Evolutionary conservation across 2,888 invertebrate species (phyloP).

Genomic region (Nomada ferruginata): DNA sequence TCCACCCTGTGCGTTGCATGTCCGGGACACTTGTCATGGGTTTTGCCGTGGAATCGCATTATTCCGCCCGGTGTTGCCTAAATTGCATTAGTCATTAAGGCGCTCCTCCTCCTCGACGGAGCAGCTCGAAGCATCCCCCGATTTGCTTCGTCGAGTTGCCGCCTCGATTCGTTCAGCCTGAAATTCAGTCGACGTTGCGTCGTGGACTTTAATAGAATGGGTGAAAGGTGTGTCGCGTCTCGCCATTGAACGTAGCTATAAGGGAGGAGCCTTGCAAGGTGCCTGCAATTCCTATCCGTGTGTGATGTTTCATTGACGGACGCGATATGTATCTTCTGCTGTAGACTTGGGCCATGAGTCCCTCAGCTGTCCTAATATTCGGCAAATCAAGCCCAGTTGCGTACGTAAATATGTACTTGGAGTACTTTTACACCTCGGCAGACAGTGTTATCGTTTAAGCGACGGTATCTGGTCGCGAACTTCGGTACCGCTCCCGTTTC

Average conservation of each 20-base stretch:
- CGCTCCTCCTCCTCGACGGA: background rate
- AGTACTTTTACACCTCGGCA: background rate
- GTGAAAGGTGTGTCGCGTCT: background rate
- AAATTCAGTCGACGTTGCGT: background rate
- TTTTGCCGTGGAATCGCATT: constrained; percentile 58
- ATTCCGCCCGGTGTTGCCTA: constrained; percentile 9
- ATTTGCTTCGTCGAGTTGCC: background rate
- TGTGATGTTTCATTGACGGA: too few relatives aligned
- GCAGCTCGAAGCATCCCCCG: background rate
- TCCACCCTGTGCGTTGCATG: constrained; percentile 41
- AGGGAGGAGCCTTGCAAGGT: background rate
- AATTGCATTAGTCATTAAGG: constrained; percentile 34
- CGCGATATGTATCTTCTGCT: too few relatives aligned
- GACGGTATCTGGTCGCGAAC: constrained; percentile 13
- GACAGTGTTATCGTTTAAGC: background rate
- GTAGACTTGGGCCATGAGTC: background rate
- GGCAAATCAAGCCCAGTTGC: background rate
- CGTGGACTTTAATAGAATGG: background rate
- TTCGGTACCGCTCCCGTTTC: constrained; percentile 29
- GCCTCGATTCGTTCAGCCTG: background rate
- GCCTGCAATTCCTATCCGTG: background rate
- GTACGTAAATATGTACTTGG: background rate
- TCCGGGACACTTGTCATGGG: constrained; percentile 55
- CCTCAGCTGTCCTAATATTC: background rate
- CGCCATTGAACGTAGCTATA: background rate